Percentiles rank a stretch among this genome's conserved stretches.
phyloP scores from a whole-genome alignment of 2,888 invertebrate genomes.

The Stenodema calcarata region DNA sequence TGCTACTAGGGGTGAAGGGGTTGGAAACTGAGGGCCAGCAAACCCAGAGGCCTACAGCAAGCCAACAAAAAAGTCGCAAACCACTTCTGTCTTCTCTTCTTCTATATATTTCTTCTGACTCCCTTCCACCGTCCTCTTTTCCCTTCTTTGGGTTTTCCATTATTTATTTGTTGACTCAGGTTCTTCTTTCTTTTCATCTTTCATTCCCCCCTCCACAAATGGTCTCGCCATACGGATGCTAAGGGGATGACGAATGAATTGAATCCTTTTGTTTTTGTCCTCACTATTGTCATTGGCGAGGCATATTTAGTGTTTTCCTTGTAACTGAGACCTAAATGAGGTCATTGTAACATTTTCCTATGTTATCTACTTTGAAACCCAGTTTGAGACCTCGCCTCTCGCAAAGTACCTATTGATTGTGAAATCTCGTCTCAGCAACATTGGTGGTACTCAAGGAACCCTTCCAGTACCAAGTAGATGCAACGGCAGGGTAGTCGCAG shows the following conservation, averaged over 20 bases:
- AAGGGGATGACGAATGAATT: not conserved
- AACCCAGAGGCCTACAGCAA: not conserved
- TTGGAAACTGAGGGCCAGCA: not conserved
- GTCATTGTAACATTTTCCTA: too few relatives aligned
- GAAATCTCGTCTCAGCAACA: too few relatives aligned
- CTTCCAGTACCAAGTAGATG: too few relatives aligned
- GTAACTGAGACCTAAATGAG: too few relatives aligned
- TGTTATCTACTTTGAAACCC: too few relatives aligned
- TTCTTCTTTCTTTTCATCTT: not conserved
- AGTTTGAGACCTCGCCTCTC: too few relatives aligned
- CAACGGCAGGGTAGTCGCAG: too few relatives aligned
- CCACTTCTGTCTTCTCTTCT: not conserved
- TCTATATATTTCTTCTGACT: not conserved
- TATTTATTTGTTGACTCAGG: conserved; percentile 2
- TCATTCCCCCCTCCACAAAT: not conserved
- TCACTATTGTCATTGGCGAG: too few relatives aligned
- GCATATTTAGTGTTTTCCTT: too few relatives aligned
- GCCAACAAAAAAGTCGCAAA: not conserved
- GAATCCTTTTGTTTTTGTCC: not conserved
- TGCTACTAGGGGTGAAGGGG: not conserved
- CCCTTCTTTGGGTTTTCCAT: not conserved
- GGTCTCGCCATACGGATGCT: not conserved
- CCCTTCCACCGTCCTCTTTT: not conserved
- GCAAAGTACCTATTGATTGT: too few relatives aligned
- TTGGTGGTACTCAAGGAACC: too few relatives aligned